Evolutionary conservation across 2,113 vertebrate species (phyloP).

Genomic region (Clinocottus analis): DNA sequence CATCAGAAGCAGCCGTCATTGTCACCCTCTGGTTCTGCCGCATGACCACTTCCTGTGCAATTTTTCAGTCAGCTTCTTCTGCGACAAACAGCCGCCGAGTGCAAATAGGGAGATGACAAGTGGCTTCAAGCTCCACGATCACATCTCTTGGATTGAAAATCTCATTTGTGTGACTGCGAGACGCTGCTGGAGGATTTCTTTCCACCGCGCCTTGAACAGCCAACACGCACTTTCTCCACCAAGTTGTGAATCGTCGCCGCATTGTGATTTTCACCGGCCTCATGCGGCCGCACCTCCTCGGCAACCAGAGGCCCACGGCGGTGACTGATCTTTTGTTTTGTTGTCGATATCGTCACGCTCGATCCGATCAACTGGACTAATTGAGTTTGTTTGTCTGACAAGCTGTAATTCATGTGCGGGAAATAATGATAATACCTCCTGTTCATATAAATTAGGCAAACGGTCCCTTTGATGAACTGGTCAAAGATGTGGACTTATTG

Average conservation of each 20-base stretch:
- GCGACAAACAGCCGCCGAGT: conserved; percentile 7
- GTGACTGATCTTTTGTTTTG: conserved; percentile 18
- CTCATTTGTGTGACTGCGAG: conserved; percentile 50
- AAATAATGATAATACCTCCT: conserved; percentile 6
- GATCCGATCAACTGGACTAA: conserved; percentile 24
- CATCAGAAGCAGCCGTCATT: conserved; percentile 42
- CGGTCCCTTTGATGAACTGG: conserved; percentile 33
- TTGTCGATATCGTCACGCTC: conserved; percentile 14
- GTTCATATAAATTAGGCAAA: conserved; percentile 35
- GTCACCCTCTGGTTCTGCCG: conserved; percentile 57
- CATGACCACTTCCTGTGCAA: conserved; percentile 60
- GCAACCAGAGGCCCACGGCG: background rate
- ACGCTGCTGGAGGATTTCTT: conserved; percentile 23
- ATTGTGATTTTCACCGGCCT: conserved; percentile 41
- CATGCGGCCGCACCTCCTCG: conserved; percentile 11
- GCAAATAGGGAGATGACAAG: conserved; percentile 63
- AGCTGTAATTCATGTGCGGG: conserved; percentile 25
- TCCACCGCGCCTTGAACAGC: conserved; percentile 9
- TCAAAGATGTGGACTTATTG: conserved; percentile 70
- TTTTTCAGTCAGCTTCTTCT: conserved; percentile 57
- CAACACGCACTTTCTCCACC: conserved; percentile 35
- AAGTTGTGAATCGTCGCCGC: conserved; percentile 1
- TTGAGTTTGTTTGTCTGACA: conserved; percentile 52
- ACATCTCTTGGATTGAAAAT: conserved; percentile 49
- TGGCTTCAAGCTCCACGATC: conserved; percentile 48